Conservation (phyloP, 2,888 invertebrate species). For the Atethmia centrago region DNA sequence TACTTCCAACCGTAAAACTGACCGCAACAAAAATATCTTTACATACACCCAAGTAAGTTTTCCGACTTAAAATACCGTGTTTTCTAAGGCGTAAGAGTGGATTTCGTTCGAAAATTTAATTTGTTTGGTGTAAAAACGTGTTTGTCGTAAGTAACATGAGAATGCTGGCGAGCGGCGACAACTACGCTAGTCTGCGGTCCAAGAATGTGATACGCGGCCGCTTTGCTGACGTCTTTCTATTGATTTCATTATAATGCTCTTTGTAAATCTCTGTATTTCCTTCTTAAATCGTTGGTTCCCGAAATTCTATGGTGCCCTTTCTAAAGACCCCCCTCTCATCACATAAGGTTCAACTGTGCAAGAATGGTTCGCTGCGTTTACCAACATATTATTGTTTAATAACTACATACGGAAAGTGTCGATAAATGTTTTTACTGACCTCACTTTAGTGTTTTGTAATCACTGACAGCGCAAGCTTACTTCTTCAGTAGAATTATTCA, state of each 20-base stretch:
- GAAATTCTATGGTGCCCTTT: slow-evolving; percentile 26
- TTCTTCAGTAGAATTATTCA: slow-evolving; percentile 67
- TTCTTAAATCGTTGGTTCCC: slow-evolving; percentile 26
- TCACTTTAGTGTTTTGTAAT: slow-evolving; percentile 72
- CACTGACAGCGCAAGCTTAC: slow-evolving; percentile 60
- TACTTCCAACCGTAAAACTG: slow-evolving; percentile 73
- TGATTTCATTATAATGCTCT: slow-evolving; percentile 64
- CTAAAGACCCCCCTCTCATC: background rate
- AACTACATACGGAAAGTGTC: slow-evolving; percentile 63
- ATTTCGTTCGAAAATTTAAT: slow-evolving; percentile 66
- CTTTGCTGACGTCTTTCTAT: slow-evolving; percentile 73
- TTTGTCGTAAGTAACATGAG: slow-evolving; percentile 77
- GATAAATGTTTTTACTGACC: slow-evolving; percentile 70
- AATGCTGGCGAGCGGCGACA: slow-evolving; percentile 76
- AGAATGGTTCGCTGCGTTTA: slow-evolving; percentile 32
- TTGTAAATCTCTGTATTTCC: slow-evolving; percentile 39
- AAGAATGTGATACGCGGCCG: slow-evolving; percentile 75
- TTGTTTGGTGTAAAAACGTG: slow-evolving; percentile 68
- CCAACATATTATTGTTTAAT: slow-evolving; percentile 52
- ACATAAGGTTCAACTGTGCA: slow-evolving; percentile 32
- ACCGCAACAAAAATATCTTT: slow-evolving; percentile 66
- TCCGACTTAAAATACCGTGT: slow-evolving; percentile 60
- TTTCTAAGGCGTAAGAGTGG: slow-evolving; percentile 67
- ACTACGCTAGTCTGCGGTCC: slow-evolving; percentile 78
- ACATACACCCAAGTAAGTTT: slow-evolving; percentile 44